Base-by-base conservation (phyloP, 2,113 vertebrate genomes). In the Pterocles burchelli region DNA sequence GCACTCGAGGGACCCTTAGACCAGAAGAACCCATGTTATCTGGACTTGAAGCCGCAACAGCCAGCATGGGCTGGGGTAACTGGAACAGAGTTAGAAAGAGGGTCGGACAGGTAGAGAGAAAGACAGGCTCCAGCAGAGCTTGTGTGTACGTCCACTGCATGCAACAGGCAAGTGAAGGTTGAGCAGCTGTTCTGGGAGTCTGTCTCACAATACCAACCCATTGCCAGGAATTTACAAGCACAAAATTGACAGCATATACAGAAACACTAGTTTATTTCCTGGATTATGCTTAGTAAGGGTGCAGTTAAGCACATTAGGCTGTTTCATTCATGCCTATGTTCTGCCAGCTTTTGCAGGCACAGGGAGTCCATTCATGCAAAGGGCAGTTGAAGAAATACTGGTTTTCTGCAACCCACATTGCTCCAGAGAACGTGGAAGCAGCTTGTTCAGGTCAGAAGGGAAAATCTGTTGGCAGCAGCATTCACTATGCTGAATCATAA, bases 121-220 rank as follows among this genome's bases (percentile, higher is more conserved):
- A 33, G 55, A 11, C 4, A 0, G 17, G 24, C 48, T 62, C 71
- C 24, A 51, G 34, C 52, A 55, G 52, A 45, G 13, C 11, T 61
- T 28, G 9, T 67, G n/a, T 0, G 0, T n/a, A 9, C 0, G 1
- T 25, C 28, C 2, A 3, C 24, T 34, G 34, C 1, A 0, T 48
- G 19, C 41, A 41, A 2, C 25, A 21, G 21, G 15, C 41, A 62
- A 59, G 24, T 18, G 21, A 17, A 48, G 29, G 31, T 80, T 65
- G 43, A 43, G 49, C 36, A 10, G 24, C 10, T 38, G 1, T 48
- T 55, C 29, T 41, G 59, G 36, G 76, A 38, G 41, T 28, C 49
- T 62, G 65, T 48, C 58, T 67, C 0, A 1, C 59, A 41, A 18
- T 9, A 28, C 13, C 52, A 61, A 7, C 20, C 28, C 6, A 0